Percentiles rank a stretch among this genome's conserved stretches.
These are phyloP conservation scores for Ommatoiulus sabulosus DNA, from an alignment of 2,888 invertebrate species.

Conservation along the genomic window DNA sequence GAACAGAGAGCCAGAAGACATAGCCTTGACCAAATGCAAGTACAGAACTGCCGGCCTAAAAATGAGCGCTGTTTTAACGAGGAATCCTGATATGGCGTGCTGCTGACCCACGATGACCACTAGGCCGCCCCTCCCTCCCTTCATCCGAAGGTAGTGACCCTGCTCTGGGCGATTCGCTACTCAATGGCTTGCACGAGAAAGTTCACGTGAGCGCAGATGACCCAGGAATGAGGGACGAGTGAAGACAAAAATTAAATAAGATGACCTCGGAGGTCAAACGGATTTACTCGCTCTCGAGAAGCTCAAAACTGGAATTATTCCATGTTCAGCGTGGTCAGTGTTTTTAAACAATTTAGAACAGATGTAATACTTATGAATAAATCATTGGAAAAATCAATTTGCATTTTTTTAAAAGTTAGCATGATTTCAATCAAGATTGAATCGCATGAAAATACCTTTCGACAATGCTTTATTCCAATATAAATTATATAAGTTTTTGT, in stretches of 20 bases:
- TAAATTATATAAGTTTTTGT: too few relatives aligned
- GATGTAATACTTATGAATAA: too few relatives aligned
- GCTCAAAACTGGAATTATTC: neutral
- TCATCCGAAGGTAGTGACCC: conserved; percentile 37
- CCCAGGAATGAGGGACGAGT: neutral
- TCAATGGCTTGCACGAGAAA: conserved; percentile 4
- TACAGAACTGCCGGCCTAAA: conserved; percentile 26
- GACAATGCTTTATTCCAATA: too few relatives aligned
- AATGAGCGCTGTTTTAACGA: neutral
- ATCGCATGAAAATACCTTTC: too few relatives aligned
- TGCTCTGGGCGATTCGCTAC: neutral
- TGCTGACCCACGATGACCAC: conserved; percentile 48
- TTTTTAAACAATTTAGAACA: too few relatives aligned
- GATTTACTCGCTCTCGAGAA: neutral
- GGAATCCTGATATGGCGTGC: conserved; percentile 22
- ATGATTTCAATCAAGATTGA: too few relatives aligned
- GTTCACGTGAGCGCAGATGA: conserved; percentile 18
- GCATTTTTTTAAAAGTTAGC: too few relatives aligned
- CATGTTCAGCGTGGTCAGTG: neutral
- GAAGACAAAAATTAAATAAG: neutral
- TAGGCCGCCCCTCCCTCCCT: conserved; percentile 44
- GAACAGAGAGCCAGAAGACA: neutral
- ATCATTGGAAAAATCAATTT: too few relatives aligned
- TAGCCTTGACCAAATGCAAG: conserved; percentile 38
- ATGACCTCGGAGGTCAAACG: conserved; percentile 33